Conservation (phyloP, 2,797 vertebrate genomes). For the Crax fasciolata region DNA sequence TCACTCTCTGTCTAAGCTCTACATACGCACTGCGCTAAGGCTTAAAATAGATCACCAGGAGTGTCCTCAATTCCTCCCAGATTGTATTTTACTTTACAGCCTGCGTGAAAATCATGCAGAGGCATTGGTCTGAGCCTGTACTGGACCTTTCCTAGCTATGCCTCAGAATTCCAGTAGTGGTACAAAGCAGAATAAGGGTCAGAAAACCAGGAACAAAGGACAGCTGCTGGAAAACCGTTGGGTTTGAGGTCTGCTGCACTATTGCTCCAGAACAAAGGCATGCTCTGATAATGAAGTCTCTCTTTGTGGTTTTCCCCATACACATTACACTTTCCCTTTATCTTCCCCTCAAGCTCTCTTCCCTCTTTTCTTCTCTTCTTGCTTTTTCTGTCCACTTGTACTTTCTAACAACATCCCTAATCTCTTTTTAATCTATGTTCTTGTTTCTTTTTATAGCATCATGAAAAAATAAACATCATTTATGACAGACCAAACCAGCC, state of each 20-base stretch:
- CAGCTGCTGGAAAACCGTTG: not conserved
- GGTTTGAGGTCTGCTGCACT: not conserved
- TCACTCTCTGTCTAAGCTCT: not conserved
- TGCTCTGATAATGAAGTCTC: not conserved
- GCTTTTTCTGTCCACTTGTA: not conserved
- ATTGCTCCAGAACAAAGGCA: not conserved
- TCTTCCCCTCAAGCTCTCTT: not conserved
- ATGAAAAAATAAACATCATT: not conserved
- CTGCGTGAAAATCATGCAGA: not conserved
- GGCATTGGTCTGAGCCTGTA: not conserved
- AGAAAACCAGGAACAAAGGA: not conserved
- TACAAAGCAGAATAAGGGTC: not conserved
- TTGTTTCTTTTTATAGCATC: not conserved
- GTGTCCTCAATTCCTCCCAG: not conserved
- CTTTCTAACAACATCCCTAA: not conserved
- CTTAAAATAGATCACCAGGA: not conserved
- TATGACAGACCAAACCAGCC: not conserved
- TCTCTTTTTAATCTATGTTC: not conserved
- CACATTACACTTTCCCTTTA: not conserved
- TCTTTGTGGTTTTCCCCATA: not conserved
- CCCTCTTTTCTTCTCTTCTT: too few relatives aligned
- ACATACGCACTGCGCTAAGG: fast-evolving
- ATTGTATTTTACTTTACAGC: not conserved
- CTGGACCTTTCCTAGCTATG: not conserved
- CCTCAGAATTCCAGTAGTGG: not conserved